These are phyloP conservation scores for Onychomys leucogaster DNA, from an alignment of 2,797 vertebrate genomes.

Conservation along the genomic window DNA sequence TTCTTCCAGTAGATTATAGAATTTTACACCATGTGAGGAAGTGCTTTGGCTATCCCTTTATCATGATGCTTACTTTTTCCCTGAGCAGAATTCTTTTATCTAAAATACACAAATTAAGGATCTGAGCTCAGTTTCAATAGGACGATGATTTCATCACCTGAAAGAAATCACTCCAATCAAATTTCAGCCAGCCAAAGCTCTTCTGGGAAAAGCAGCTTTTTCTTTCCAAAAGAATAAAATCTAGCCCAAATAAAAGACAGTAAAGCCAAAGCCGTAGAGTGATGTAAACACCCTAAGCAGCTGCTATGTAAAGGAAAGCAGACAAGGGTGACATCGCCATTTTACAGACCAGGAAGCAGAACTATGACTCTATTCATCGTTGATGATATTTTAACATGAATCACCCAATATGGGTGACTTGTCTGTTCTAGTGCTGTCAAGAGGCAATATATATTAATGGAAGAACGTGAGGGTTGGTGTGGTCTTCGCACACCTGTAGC, in stretches of 20 bases:
- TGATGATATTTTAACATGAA: background rate
- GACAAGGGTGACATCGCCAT: background rate
- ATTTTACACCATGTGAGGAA: background rate
- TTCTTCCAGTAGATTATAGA: background rate
- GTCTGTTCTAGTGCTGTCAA: background rate
- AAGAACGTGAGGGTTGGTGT: background rate
- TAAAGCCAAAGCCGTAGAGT: background rate
- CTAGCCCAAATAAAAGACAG: background rate
- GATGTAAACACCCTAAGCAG: background rate
- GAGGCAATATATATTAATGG: background rate
- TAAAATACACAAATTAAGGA: background rate
- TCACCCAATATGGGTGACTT: background rate
- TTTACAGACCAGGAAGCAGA: background rate
- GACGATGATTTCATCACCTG: background rate
- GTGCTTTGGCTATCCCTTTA: background rate
- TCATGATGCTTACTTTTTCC: background rate
- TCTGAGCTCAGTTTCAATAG: background rate
- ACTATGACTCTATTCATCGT: background rate
- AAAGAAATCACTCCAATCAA: background rate
- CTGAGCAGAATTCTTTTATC: background rate
- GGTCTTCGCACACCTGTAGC: too few relatives aligned
- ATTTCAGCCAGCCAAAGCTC: background rate
- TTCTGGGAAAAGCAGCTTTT: background rate
- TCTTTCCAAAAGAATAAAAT: background rate
- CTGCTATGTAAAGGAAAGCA: background rate